Evolutionary conservation across 1,140 invertebrate genomes (phyloP), one percentile per base, ranked within the genome.

Genomic region (Maconellicoccus hirsutus): DNA sequence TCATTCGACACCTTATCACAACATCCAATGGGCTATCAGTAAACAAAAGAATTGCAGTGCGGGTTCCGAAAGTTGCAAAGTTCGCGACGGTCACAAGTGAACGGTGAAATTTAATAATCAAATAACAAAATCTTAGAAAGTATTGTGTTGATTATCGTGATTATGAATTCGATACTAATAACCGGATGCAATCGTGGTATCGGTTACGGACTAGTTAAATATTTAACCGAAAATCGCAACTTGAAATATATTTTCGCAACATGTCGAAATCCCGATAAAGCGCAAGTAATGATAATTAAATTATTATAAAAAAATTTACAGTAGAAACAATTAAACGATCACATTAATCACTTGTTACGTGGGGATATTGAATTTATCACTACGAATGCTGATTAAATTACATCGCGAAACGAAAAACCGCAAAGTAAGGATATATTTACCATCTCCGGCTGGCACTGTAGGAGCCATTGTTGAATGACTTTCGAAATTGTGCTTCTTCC

Each of bases 181-280:
- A 96, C 93, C 8, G 93, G 93, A 22, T 89, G 89, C 70, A 95
- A 94, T 78, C 84, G 93, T 42, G 93, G 94, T 0, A 79, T 96
- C 61, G 93, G 93, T 19, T 80, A 95, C 33, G 92, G 92, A 63
- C 81, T 96, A 70, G 86, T 94, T 0, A 90, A 88, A 80, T 83
- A 87, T 78, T 75, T 91, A 25, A 72, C 80, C 3, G 75, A 42
- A 23, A 69, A 71, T 59, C 63, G 78, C 52, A 75, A 80, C 1
- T 74, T 79, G 26, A 82, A 82, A 73, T 80, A 83, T 21, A 80
- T 91, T 19, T 87, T 92, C 75, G 89, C 89, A 27, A 88, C 89
- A 71, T 92, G 89, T 77, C 84, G 90, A 72, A 82, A 88, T 73
- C 78, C 83, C 10, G 79, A 81, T 19, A 83, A 86, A 76, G 86